Base-by-base conservation (phyloP, 2,113 vertebrate genomes). In the Hippoglossus stenolepis region DNA sequence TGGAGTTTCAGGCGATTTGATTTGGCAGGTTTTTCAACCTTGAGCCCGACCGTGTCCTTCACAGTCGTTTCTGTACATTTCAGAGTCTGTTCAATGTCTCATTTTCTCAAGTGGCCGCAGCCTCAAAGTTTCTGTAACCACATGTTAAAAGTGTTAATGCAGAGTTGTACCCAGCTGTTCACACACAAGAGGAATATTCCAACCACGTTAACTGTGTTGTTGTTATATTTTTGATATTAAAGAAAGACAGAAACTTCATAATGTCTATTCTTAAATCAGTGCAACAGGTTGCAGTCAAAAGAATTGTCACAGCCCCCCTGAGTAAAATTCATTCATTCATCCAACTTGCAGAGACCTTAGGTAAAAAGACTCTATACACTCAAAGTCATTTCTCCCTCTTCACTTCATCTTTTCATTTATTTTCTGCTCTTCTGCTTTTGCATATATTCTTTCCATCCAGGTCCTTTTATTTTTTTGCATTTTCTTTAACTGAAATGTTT, bases 211-310 rank as follows among this genome's bases (percentile, higher is more conserved):
- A 51, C 15, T 35, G 18, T 60, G 26, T 57, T 23, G 15, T 14
- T 24, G 18, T 67, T 12, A 26, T 17, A 3, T 56, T 43, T 40
- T 61, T 23, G 18, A 5, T 24, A 65, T 78, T 75, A 85, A 81
- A 80, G 31, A 70, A n/a, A 10, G 10, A 21, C 20, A 11, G 17
- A 54, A 43, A 15, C 1, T 0, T 70, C 2, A 57, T 10, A 14
- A 24, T 35, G 53, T 18, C 18, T 47, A 7, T 26, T 74, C 71
- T 58, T 15, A 57, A 7, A 47, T 4, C 28, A 60, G 13, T 43
- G 17, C 35, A 26, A 17, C 57, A 61, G 59, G 4, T 8, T 60
- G 28, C 31, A 18, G 12, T 72, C 12, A 65, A 24, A 65, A 17
- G 2, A 21, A 5, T 17, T 0, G 5, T 65, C n/a, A 40, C 2